Percentiles rank a stretch among this genome's conserved stretches.
These are phyloP conservation scores for Anagrus nilaparvatae DNA, from an alignment of 1,140 invertebrate genomes.

Conservation along the genomic window DNA sequence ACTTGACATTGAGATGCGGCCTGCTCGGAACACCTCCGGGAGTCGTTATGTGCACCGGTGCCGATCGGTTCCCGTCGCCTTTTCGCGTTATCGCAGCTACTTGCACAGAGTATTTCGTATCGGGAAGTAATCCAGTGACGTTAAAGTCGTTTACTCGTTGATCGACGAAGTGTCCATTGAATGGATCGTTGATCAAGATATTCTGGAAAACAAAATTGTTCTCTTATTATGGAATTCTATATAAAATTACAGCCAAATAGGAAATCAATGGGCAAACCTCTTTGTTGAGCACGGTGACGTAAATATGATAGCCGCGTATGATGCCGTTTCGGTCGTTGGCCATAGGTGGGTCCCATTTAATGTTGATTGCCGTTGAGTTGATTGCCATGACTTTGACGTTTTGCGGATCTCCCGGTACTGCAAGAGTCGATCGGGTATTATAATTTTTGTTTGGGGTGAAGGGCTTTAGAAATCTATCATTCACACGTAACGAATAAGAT, in stretches of 20 bases:
- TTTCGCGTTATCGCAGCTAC: slow-evolving; percentile 90
- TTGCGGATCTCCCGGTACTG: slow-evolving; percentile 93
- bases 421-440: slow-evolving; percentile 41
- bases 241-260: slow-evolving; percentile 3
- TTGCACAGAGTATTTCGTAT: slow-evolving; percentile 85
- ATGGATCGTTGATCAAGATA: slow-evolving; percentile 69
- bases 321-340: slow-evolving; percentile 91
- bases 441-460: too few species aligned
- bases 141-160: slow-evolving; percentile 71
- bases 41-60: slow-evolving; percentile 72
- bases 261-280: slow-evolving; percentile 50
- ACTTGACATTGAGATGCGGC: slow-evolving; percentile 80
- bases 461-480: too few species aligned
- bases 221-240: background rate
- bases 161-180: slow-evolving; percentile 69
- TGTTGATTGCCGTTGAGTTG: slow-evolving; percentile 88
- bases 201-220: slow-evolving; percentile 44
- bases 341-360: slow-evolving; percentile 82
- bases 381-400: slow-evolving; percentile 76
- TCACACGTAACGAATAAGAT: too few species aligned
- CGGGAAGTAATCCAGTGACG: slow-evolving; percentile 80
- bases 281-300: slow-evolving; percentile 83
- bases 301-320: slow-evolving; percentile 92
- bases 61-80: slow-evolving; percentile 84
- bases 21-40: slow-evolving; percentile 86